Base-by-base conservation (phyloP, 2,113 vertebrate species). In the Phaethornis superciliosus region DNA sequence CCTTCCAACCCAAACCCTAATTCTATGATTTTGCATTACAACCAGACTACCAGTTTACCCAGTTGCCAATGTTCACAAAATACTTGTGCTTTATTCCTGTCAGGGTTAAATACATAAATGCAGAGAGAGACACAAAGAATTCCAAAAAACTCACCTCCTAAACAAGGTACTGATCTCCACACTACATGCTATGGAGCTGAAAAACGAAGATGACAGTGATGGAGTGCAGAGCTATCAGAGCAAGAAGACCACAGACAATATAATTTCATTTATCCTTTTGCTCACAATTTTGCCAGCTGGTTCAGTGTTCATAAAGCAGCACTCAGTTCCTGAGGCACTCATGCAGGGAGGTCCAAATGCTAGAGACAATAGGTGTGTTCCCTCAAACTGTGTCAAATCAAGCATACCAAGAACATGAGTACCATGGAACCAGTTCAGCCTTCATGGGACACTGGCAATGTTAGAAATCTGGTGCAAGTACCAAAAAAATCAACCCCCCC, bases 391-490 rank as follows among this genome's bases (percentile, higher is more conserved):
- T 6, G 33, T 49, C 3, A 28, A 67, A 20, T 30, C 13, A 26
- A 17, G 32, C 23, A 2, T 5, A 13, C 3, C 46, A 70, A 37
- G 30, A 68, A 20, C 62, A n/a, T 52, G 32, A 33, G 22, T 22
- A 10, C 54, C 22, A 13, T 1, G 13, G 51, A 69, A 54, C 12
- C 16, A 62, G 15, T 7, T 42, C 46, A 94, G 16, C 28, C 19
- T 24, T 52, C 18, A 1, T 0, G 9, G 37, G 15, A 37, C 2
- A 1, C 28, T 52, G 60, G 33, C 21, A 44, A 23, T 1, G 21
- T 18, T 23, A 33, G 22, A 46, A 52, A 67, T 0, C 1, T 28
- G 30, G n/a, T 44, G 35, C 18, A 78, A 71, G 24, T 16, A 18
- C 30, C 40, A 40, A 40, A 40, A 40, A 40, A 40, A 11, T 12